Conservation (phyloP, 2,113 vertebrate species). For the Axis porcinus region DNA sequence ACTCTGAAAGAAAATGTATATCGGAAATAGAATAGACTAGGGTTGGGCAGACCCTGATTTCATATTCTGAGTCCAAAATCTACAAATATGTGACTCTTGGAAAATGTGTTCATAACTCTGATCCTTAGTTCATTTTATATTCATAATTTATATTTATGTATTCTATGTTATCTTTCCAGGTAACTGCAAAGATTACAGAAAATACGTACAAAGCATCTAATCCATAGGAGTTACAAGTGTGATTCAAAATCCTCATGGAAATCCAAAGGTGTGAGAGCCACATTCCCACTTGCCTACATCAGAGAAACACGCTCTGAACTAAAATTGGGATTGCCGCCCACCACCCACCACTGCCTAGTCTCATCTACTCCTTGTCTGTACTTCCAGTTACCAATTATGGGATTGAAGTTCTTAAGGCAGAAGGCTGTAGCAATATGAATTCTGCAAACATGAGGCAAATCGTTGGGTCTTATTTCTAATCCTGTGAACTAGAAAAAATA, state of each 20-base stretch:
- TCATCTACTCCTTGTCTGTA: neutral
- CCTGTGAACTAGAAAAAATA: neutral
- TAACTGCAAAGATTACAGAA: neutral
- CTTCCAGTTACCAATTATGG: neutral
- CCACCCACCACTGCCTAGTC: neutral
- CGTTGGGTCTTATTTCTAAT: neutral
- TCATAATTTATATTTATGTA: neutral
- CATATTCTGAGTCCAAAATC: neutral
- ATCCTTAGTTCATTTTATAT: neutral
- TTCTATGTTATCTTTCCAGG: neutral
- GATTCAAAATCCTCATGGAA: neutral
- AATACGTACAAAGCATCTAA: neutral
- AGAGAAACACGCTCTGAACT: neutral
- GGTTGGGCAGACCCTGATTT: neutral
- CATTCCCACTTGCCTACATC: neutral
- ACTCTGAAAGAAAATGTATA: neutral
- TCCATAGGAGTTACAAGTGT: neutral
- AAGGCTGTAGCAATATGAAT: neutral
- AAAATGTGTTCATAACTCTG: conserved; percentile 2
- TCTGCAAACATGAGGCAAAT: neutral
- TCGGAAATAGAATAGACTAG: neutral
- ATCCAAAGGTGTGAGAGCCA: neutral
- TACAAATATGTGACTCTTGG: neutral
- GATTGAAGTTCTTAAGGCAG: neutral
- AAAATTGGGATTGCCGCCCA: neutral